Conservation (phyloP, 2,113 vertebrate genomes). For the Varanus salvator region DNA sequence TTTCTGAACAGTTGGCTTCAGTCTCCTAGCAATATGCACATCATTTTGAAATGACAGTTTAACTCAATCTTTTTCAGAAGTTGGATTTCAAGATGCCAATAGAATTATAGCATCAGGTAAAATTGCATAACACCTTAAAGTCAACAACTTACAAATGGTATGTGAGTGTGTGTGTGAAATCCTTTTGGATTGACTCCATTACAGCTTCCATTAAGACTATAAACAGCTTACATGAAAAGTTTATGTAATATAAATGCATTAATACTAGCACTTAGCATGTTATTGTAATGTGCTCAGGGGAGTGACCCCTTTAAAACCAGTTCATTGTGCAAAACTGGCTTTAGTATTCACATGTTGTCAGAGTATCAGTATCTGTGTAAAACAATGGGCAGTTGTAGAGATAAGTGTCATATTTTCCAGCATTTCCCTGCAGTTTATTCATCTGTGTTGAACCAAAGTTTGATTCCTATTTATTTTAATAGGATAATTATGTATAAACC, state of each 20-base stretch:
- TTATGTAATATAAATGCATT: constrained; percentile 43
- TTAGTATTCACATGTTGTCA: constrained; percentile 56
- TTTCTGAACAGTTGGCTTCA: constrained; percentile 4
- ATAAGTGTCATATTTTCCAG: constrained; percentile 42
- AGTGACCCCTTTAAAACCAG: constrained; percentile 55
- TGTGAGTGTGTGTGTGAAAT: constrained; percentile 29
- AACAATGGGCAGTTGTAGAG: constrained; percentile 32
- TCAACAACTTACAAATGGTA: constrained; percentile 21
- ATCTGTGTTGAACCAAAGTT: constrained; percentile 27
- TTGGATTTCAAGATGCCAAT: constrained; percentile 38
- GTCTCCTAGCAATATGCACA: constrained; percentile 3
- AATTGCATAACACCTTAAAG: background rate
- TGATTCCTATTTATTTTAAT: background rate
- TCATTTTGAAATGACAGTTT: background rate
- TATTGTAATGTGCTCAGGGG: constrained; percentile 52
- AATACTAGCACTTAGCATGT: constrained; percentile 54
- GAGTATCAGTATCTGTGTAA: constrained; percentile 48
- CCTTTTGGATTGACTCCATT: constrained; percentile 19
- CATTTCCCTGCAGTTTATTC: constrained; percentile 37
- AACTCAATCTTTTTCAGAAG: constrained; percentile 30
- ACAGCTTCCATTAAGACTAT: constrained; percentile 37
- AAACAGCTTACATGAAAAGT: constrained; percentile 47
- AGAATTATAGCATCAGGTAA: constrained; percentile 28
- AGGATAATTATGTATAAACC: background rate
- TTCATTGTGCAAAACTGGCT: constrained; percentile 55